Base-by-base conservation (phyloP, 23 tunicate genomes). In the Oikopleura dioica region DNA sequence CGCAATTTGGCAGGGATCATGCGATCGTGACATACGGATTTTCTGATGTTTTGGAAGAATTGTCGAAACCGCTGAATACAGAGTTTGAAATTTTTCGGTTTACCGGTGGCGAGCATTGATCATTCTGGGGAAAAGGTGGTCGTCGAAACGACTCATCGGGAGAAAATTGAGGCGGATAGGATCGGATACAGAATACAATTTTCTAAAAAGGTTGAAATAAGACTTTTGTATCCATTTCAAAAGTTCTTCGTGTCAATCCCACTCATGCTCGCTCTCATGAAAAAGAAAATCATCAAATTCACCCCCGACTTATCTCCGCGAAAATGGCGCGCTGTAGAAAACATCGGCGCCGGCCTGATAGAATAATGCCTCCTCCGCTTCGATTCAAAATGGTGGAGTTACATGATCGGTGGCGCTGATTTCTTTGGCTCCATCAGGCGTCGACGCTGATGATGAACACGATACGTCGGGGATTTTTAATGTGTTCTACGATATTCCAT, bases 1-100 rank as follows among this genome's bases (percentile, higher is more conserved):
- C 95, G 21, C 95, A 87, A 75, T 87, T 87, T 75, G 76, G 84
- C 35, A 87, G 95, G 36, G 95, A 87, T 37, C 95, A 87, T 59
- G 76, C 95, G 5, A 81, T 87, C 32, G 95, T 83, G 32, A 87
- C 78, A 35, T 87, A 80, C 55, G 95, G 95, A 2, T 87, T 87
- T 37, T 77, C 81, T 23, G 76, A 82, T 32, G 78, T 68, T 37
- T 82, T 87, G 0, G 51, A 58, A 79, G 78, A 87, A 0, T 63
- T 87, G 0, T 82, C 95, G 36, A 28, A 77, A 36, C 81, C 63
- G 30, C 63, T 87, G 0, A 82, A 82, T 59, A 83, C 83, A 35
- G 35, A 51, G 35, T 80, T 77, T 24, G 75, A 83, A 32, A 51
- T n/a, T n/a, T n/a, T n/a, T n/a, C n/a, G n/a, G n/a, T n/a, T n/a